These are phyloP conservation scores for Steinernema carpocapsae DNA, from an alignment of 2,888 invertebrate genomes.

Conservation along the genomic window DNA sequence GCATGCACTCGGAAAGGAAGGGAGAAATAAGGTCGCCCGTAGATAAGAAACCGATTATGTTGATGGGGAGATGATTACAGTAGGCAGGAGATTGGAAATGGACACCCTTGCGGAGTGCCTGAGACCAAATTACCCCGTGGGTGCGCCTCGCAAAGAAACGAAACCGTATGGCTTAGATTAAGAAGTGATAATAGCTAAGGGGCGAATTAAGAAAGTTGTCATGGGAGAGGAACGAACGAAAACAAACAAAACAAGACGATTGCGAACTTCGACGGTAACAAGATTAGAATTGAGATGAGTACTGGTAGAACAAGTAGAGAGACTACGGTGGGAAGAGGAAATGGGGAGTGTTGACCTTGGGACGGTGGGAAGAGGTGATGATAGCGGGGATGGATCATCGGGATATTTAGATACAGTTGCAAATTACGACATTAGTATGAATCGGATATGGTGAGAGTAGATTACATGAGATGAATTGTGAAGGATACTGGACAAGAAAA, in stretches of 20 bases:
- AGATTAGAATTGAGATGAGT: not conserved
- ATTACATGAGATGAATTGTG: constrained; percentile 4
- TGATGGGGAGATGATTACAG: no score
- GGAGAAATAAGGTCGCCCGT: not conserved
- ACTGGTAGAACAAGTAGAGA: not conserved
- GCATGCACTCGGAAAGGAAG: not conserved
- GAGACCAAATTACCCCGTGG: constrained; percentile 14
- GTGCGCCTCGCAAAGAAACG: not conserved
- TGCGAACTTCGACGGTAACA: not conserved
- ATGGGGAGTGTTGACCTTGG: not conserved
- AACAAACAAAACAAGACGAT: not conserved
- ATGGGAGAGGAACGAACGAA: not conserved
- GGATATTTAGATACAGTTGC: not conserved
- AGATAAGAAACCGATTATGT: no score
- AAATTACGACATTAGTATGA: not conserved
- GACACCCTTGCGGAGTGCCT: constrained; percentile 5
- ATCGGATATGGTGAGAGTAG: constrained; percentile 22
- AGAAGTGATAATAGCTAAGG: not conserved
- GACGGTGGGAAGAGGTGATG: not conserved
- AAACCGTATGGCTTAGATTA: constrained; percentile 24
- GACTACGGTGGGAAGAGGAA: not conserved
- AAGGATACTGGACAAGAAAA: not conserved
- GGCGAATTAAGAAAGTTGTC: not conserved
- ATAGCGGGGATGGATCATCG: not conserved
- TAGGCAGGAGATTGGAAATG: no score